Evolutionary conservation across 2,888 invertebrate genomes (phyloP), one percentile per base, ranked within the genome.

Genomic region (Baccha elongata): DNA sequence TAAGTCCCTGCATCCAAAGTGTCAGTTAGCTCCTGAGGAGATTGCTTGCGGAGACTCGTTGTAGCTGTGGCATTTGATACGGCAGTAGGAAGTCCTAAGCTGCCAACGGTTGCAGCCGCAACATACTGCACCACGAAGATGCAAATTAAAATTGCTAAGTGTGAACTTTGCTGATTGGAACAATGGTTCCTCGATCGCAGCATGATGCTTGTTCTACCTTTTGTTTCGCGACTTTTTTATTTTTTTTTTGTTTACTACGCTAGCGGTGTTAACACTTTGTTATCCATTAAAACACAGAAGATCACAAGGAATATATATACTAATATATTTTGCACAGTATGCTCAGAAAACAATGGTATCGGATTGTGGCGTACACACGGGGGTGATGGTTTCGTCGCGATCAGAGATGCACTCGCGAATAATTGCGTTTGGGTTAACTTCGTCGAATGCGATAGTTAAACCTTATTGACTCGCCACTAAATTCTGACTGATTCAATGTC

Each of bases 401-500:
- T 64, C 60, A 68, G 32, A 64, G 26, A 58, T 69, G 55, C 76
- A 71, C 69, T 32, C 29, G 40, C 19, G n/a, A n/a, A n/a, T 19
- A 46, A n/a, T 17, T 40, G 40, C n/a, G 48, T 29, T 50, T 50
- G 48, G 23, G 19, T 19, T 50, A 23, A 8, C 3, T 37, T 52
- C 60, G 48, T 42, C 26, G 68, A 75, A 67, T 44, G 72, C 72
- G 68, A 68, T 83, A 53, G 72, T 67, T 37, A 72, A 55, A 78
- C 83, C 83, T 78, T 64, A 65, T 83, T 78, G 68, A 68, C 67
- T 68, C 72, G 67, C 83, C 78, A 83, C 83, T 68, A 83, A 68
- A 78, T 68, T 83, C 83, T 72, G 78, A 83, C 83, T 83, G 72
- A 83, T 68, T 83, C 65, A 13, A 69, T n/a, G 35, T 32, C 23